Evolutionary conservation across 2,888 invertebrate genomes (phyloP).

Genomic region (Drosophila melanocephala): DNA sequence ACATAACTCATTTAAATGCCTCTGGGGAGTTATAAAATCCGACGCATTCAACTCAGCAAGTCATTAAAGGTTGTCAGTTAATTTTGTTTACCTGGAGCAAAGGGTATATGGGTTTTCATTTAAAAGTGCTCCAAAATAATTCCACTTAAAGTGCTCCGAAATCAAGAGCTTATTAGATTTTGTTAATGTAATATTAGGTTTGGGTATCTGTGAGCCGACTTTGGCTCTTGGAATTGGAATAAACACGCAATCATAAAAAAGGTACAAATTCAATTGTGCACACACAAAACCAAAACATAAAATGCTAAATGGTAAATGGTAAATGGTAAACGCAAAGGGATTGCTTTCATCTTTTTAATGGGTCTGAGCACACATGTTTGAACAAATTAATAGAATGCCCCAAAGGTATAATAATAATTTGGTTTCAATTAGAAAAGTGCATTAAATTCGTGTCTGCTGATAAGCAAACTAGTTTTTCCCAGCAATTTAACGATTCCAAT

Average conservation of each 20-base stretch:
- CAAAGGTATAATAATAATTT: constrained; percentile 2
- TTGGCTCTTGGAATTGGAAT: background rate
- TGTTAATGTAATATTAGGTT: background rate
- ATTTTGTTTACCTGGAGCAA: background rate
- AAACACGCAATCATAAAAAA: constrained; percentile 20
- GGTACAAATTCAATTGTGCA: constrained; percentile 35
- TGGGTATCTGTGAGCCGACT: constrained; percentile 12
- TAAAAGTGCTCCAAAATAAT: background rate
- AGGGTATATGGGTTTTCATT: constrained; percentile 8
- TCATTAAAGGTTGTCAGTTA: constrained; percentile 46
- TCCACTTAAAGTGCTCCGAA: background rate
- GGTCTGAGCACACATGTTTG: constrained; percentile 12
- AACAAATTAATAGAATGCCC: constrained; percentile 22
- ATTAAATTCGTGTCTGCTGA: background rate
- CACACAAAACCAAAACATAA: constrained; percentile 10
- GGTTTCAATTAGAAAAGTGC: constrained; percentile 37
- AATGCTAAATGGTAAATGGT: constrained; percentile 15
- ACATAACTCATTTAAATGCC: constrained; percentile 39
- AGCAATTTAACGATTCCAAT: background rate
- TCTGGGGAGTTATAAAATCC: constrained; percentile 30
- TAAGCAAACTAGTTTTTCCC: background rate
- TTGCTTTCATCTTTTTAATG: constrained; percentile 33
- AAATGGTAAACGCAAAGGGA: constrained; percentile 14
- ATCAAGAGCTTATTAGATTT: constrained; percentile 8
- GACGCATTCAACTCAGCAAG: constrained; percentile 37